phyloP scores from a whole-genome alignment of 1,140 invertebrate species.

The Episyrphus balteatus region DNA sequence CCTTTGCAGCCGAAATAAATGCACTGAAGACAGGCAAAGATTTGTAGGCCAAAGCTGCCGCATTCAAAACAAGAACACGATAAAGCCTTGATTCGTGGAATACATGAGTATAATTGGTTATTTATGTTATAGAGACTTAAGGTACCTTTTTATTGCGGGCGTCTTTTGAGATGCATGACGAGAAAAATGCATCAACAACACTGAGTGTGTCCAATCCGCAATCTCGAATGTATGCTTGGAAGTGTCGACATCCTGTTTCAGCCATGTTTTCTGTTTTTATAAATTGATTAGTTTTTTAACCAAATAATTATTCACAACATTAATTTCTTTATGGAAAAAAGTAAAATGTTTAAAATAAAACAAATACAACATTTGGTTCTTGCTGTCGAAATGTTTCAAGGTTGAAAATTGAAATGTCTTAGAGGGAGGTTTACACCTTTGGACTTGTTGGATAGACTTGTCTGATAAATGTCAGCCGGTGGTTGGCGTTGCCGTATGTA shows the following conservation, averaged over 20 bases:
- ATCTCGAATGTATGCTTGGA: conserved; percentile 35
- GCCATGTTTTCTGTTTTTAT: conserved; percentile 35
- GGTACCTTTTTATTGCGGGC: conserved; percentile 58
- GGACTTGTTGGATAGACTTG: too few species aligned
- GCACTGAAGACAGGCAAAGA: conserved; percentile 85
- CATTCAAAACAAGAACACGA: conserved; percentile 45
- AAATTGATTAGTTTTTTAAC: background rate
- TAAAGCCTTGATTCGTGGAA: conserved; percentile 5
- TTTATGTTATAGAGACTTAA: background rate
- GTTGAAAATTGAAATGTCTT: too few species aligned
- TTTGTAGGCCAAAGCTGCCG: conserved; percentile 56
- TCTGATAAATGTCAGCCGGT: too few species aligned
- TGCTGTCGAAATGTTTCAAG: too few species aligned
- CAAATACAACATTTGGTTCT: too few species aligned
- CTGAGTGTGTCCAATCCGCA: conserved; percentile 45
- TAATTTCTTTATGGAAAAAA: too few species aligned
- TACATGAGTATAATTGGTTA: too few species aligned
- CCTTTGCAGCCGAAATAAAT: conserved; percentile 83
- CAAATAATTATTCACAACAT: too few species aligned
- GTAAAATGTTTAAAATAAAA: too few species aligned
- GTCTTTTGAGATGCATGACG: conserved; percentile 56
- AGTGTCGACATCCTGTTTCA: conserved; percentile 34
- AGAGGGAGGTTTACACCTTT: too few species aligned
- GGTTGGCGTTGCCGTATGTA: too few species aligned
- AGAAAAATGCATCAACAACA: conserved; percentile 63